Evolutionary conservation across 2,113 vertebrate genomes (phyloP), one percentile per base, ranked within the genome.

Genomic region (Diglossa brunneiventris): DNA sequence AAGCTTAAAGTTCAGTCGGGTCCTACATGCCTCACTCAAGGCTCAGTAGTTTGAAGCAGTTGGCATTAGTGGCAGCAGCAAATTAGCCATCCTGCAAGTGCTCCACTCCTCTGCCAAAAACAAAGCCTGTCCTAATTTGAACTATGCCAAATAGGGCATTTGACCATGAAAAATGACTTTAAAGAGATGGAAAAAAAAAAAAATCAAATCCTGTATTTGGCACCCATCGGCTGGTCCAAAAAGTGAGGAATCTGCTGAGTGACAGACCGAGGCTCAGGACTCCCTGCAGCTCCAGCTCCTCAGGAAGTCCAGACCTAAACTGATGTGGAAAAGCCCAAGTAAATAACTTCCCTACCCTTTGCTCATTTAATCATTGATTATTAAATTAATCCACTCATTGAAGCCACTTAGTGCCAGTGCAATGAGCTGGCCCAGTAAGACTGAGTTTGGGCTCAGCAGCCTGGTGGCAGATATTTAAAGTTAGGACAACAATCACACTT

Each of bases 91-190:
- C 75, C 73, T 91, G 33, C 23, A 83, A 90, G 78, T 59, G 63
- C 28, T 85, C 50, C 42, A 6, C 23, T 82, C 50, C 74, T 26
- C 30, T 83, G 89, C 74, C 82, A 94, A 73, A 87, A 84, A 1
- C 21, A 85, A 67, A 58, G 31, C 47, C 69, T 85, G 74, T 62
- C 78, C 82, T 79, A 91, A 77, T 90, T 56, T 85, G 63, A 94
- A 80, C 79, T 69, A 13, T 52, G 75, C 87, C 94, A 89, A 91
- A 85, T 30, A 87, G 78, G 58, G 62, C 50, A 89, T 76, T 73
- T 89, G 63, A 89, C 63, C 89, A 91, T 83, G 84, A 92, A 91
- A 95, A 92, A 76, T 76, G 1, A 82, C 50, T 85, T 70, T 77
- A 63, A 90, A 91, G 70, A 50, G n/a, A 44, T 31, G 17, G 15